phyloP scores from a whole-genome alignment of 30 jellyfish, hydroid and myxozoan genomes.

The Clytia hemisphaerica region DNA sequence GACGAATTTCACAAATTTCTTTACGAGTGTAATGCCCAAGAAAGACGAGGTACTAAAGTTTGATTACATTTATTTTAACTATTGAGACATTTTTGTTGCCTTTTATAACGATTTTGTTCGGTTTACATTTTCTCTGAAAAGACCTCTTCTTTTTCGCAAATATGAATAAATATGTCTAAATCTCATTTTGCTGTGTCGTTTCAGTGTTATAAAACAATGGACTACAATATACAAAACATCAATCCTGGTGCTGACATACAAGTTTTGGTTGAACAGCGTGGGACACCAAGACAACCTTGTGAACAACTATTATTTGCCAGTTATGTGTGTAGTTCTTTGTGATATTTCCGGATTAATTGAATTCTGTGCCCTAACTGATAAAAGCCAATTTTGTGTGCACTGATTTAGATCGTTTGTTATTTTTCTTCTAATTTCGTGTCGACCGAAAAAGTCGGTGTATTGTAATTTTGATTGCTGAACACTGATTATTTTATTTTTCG shows the following conservation, averaged over 20 bases:
- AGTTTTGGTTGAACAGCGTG: slow-evolving; percentile 46
- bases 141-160: neutral
- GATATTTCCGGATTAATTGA: neutral
- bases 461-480: neutral
- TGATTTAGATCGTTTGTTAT: neutral
- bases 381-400: no score
- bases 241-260: slow-evolving; percentile 43
- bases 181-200: neutral
- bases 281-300: slow-evolving; percentile 59
- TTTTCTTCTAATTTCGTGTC: no score
- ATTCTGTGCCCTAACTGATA: neutral
- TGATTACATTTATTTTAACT: neutral
- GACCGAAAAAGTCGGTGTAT: no score
- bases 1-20: slow-evolving; percentile 34
- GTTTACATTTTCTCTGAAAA: neutral
- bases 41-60: slow-evolving; percentile 36
- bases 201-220: slow-evolving; percentile 42
- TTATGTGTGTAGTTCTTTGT: slow-evolving; percentile 41
- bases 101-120: neutral
- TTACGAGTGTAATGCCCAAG: slow-evolving; percentile 55
- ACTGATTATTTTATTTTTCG: neutral
- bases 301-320: slow-evolving; percentile 72
- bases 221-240: slow-evolving; percentile 23
- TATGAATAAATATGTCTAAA: neutral
- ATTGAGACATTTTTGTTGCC: no score